Percentiles rank a stretch among this genome's conserved stretches.
phyloP scores from a whole-genome alignment of 2,797 vertebrate genomes.

The Fistularia tabacaria region DNA sequence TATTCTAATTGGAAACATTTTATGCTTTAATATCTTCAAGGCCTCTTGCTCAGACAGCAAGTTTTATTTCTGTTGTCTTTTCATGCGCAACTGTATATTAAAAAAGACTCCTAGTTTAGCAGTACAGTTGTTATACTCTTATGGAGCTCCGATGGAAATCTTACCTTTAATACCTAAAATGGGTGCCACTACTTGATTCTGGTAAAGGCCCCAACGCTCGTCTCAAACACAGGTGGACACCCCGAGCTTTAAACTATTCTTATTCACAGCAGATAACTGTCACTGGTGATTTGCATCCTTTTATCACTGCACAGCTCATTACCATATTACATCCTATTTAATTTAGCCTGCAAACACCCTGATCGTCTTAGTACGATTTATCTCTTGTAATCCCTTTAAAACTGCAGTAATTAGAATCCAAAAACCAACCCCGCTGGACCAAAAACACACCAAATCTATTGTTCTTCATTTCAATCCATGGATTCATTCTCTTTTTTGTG shows the following conservation, averaged over 20 bases:
- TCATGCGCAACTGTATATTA: no score
- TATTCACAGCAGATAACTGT: conserved; percentile 35
- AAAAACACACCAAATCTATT: conserved; percentile 4
- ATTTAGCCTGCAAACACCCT: conserved; percentile 51
- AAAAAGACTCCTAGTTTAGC: no score
- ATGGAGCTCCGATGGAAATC: no score
- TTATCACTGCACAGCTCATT: conserved; percentile 47
- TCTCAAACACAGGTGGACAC: not conserved
- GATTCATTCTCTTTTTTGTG: not conserved
- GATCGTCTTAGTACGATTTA: conserved; percentile 51
- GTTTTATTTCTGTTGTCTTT: no score
- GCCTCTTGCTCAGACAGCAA: no score
- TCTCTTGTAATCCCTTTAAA: conserved; percentile 72
- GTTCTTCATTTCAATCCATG: conserved; percentile 2
- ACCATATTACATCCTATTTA: conserved; percentile 60
- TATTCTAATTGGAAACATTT: no score
- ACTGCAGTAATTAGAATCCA: conserved; percentile 52
- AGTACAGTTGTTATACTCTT: no score
- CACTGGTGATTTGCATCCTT: conserved; percentile 33
- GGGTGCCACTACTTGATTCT: no score
- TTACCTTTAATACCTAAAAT: no score
- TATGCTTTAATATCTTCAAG: no score
- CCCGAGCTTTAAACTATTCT: conserved; percentile 13
- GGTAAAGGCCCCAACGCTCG: no score
- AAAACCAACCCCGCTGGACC: conserved; percentile 24